Conservation (phyloP, 2,797 vertebrate species). For the Eutrigla gurnardus region DNA sequence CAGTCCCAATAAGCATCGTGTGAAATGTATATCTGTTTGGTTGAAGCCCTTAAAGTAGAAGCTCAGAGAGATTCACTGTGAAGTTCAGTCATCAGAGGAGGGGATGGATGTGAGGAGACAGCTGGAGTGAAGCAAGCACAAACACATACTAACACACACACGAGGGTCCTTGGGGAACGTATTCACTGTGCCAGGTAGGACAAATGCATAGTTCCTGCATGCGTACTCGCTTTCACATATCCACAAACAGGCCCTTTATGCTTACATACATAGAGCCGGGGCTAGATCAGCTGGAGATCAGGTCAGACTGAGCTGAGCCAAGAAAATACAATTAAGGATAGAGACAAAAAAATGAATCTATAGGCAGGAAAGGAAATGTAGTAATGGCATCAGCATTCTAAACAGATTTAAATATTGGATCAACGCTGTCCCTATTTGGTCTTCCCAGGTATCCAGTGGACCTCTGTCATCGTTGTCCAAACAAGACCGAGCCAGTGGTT, state of each 20-base stretch:
- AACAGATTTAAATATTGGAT: slow-evolving; percentile 17
- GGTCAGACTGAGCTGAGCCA: slow-evolving; percentile 37
- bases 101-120: slow-evolving; percentile 71
- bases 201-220: slow-evolving; percentile 41
- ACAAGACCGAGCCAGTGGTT: slow-evolving; percentile 42
- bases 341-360: neutral
- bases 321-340: slow-evolving; percentile 32
- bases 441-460: slow-evolving; percentile 25
- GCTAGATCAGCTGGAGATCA: slow-evolving; percentile 46
- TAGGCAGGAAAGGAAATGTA: neutral
- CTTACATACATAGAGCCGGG: slow-evolving; percentile 61
- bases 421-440: slow-evolving; percentile 24
- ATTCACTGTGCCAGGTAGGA: slow-evolving; percentile 65
- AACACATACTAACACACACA: slow-evolving; percentile 16
- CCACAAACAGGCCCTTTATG: slow-evolving; percentile 51
- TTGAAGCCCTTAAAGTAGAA: slow-evolving; percentile 46
- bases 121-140: slow-evolving; percentile 58
- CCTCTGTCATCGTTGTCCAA: slow-evolving; percentile 56
- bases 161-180: slow-evolving; percentile 43
- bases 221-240: slow-evolving; percentile 8
- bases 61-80: slow-evolving; percentile 48
- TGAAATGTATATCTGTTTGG: slow-evolving; percentile 47
- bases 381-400: neutral
- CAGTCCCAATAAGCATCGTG: slow-evolving; percentile 46
- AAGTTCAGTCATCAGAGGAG: slow-evolving; percentile 64